Evolutionary conservation across 2,797 vertebrate genomes (phyloP).

Genomic region (Scolopax bukidnonensis): DNA sequence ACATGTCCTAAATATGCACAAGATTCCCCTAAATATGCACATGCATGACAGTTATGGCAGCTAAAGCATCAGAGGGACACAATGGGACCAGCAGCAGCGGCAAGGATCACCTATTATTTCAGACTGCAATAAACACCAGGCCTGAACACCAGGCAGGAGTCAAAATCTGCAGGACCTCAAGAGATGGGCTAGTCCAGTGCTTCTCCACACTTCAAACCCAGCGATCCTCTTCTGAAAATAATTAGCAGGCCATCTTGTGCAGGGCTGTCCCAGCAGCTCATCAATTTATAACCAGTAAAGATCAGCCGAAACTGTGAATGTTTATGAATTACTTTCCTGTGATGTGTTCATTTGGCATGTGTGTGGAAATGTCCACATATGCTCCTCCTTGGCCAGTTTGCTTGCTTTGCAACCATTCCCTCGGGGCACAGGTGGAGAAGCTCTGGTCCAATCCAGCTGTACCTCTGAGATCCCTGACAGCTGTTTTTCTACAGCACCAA

Average conservation of each 20-base stretch:
- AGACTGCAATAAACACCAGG: background rate
- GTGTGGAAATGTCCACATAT: accelerated
- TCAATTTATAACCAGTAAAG: background rate
- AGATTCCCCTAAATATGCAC: background rate
- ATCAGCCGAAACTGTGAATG: background rate
- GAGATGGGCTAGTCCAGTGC: background rate
- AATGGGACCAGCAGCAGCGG: background rate
- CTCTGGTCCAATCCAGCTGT: background rate
- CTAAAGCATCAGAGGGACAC: background rate
- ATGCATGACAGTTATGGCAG: background rate
- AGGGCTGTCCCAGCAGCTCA: background rate
- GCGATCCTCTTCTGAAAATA: background rate
- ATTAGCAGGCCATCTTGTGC: background rate
- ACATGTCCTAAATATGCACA: background rate
- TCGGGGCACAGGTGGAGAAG: background rate
- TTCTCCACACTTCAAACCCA: background rate
- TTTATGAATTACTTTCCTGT: background rate
- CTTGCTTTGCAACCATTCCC: background rate
- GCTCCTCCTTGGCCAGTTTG: background rate
- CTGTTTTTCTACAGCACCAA: background rate
- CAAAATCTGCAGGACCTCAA: background rate
- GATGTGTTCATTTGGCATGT: background rate
- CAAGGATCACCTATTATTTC: background rate
- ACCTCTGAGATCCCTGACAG: background rate
- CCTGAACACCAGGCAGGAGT: background rate